These are phyloP conservation scores for Zootermopsis nevadensis DNA, from an alignment of 2,888 invertebrate species.

Conservation along the genomic window DNA sequence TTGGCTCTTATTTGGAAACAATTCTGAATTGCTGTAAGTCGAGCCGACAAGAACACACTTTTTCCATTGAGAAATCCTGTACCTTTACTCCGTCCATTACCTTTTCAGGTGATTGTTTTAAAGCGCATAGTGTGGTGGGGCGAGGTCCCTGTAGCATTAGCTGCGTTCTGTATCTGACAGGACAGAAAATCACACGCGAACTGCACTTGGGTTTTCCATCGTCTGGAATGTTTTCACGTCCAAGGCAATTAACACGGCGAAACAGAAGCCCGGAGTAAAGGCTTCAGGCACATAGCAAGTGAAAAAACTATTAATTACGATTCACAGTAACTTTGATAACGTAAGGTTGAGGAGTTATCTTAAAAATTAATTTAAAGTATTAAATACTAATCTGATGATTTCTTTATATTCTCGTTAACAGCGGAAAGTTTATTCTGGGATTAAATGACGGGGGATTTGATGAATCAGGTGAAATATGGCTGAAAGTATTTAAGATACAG, in stretches of 20 bases:
- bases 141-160: not conserved
- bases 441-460: not conserved
- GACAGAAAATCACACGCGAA: not conserved
- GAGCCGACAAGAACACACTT: conserved; percentile 6
- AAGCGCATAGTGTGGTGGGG: not conserved
- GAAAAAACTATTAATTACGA: not conserved
- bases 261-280: not conserved
- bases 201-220: not conserved
- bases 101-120: not conserved
- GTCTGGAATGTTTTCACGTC: not conserved
- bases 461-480: too few relatives aligned
- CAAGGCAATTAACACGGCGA: not conserved
- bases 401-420: not conserved
- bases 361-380: conserved; percentile 1
- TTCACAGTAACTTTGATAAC: not conserved
- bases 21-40: not conserved
- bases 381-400: not conserved
- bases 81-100: not conserved
- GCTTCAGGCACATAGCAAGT: not conserved
- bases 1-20: not conserved
- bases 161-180: not conserved
- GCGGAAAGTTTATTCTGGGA: not conserved
- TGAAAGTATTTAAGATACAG: too few relatives aligned
- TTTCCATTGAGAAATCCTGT: not conserved
- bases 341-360: not conserved